Percentiles rank a stretch among this genome's conserved stretches.
phyloP scores from a whole-genome alignment of 2,113 vertebrate species.

The Procavia capensis region DNA sequence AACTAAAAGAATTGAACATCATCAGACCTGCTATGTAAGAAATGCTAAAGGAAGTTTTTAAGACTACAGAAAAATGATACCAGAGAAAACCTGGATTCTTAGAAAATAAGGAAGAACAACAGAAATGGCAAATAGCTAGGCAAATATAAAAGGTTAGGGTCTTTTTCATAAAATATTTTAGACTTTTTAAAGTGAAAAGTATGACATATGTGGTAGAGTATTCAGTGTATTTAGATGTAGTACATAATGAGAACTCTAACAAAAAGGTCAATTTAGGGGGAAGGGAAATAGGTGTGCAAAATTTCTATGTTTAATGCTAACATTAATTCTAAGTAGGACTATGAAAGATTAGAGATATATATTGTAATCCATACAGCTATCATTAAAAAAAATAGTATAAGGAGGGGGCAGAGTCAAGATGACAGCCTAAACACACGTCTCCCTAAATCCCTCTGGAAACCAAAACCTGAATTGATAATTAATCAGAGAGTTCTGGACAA shows the following conservation, averaged over 20 bases:
- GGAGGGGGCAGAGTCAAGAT: too few species aligned
- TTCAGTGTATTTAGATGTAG: neutral
- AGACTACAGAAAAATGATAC: neutral
- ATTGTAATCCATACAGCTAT: neutral
- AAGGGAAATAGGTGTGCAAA: neutral
- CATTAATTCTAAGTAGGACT: neutral
- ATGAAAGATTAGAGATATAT: neutral
- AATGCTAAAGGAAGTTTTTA: neutral
- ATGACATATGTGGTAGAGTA: neutral
- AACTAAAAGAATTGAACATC: neutral
- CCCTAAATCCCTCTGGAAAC: too few species aligned
- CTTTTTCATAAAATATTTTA: conserved; percentile 28
- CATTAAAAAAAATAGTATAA: neutral
- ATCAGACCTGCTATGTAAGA: neutral
- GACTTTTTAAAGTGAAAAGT: conserved; percentile 18
- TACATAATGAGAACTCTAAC: neutral
- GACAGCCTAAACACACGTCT: too few species aligned
- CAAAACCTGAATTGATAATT: too few species aligned
- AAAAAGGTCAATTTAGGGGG: neutral
- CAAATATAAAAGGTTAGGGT: neutral
- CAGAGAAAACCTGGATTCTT: neutral
- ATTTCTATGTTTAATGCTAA: neutral
- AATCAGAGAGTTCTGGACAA: too few species aligned
- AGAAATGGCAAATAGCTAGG: neutral
- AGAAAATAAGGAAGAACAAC: neutral